Evolutionary conservation across 1,140 invertebrate species (phyloP).

Genomic region (Meloidogyne hapla): DNA sequence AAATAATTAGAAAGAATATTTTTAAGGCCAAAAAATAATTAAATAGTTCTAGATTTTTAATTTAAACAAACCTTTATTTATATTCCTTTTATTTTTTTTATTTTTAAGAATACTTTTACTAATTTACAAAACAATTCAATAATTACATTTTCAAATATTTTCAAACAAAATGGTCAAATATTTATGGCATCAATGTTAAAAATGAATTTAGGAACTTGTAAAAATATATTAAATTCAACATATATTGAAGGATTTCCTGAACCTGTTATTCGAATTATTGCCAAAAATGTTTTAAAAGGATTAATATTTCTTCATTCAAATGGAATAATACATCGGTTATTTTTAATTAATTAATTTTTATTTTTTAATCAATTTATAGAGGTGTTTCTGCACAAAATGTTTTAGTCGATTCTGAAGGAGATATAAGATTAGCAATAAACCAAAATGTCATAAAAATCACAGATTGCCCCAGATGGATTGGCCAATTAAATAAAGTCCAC

Average conservation of each 20-base stretch:
- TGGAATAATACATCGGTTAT: conserved; percentile 39
- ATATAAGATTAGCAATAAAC: conserved; percentile 64
- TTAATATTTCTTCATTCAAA: conserved; percentile 74
- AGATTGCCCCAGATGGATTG: conserved; percentile 10
- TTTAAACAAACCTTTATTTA: no score
- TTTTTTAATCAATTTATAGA: conserved; percentile 69
- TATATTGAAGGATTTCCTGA: conserved; percentile 71
- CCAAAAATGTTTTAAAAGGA: conserved; percentile 74
- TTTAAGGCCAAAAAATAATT: no score
- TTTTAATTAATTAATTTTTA: conserved; percentile 66
- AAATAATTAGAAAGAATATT: no score
- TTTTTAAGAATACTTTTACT: background rate
- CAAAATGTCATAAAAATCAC: background rate
- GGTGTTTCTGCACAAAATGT: conserved; percentile 81
- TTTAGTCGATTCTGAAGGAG: conserved; percentile 73
- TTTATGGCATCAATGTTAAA: background rate
- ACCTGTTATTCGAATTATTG: conserved; percentile 76
- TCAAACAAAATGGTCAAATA: background rate
- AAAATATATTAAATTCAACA: background rate
- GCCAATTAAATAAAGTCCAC: conserved; percentile 67
- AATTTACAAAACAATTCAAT: background rate
- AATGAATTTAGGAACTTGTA: conserved; percentile 16
- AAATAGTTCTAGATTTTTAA: no score
- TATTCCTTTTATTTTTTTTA: no score
- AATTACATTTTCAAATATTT: background rate